A percentile compares a stretch with the other conserved stretches of the same genome.
Evolutionary conservation across 30 jellyfish, hydroid and myxozoan species (phyloP).

Genomic region (Turritopsis dohrnii): DNA sequence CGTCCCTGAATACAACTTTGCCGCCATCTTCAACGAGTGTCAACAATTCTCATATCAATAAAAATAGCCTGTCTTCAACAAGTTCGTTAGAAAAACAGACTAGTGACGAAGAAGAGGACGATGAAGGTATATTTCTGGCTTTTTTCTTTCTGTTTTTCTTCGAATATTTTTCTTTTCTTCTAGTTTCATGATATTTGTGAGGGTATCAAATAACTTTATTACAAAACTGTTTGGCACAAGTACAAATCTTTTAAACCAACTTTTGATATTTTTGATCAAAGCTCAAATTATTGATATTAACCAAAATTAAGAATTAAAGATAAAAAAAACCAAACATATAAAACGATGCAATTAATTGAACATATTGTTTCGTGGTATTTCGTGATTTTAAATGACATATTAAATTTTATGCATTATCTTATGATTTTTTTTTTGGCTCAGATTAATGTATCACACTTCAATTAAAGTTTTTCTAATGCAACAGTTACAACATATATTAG

Average conservation of each 20-base stretch:
- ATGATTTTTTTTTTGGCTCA: not conserved
- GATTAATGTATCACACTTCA: not conserved
- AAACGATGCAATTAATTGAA: not conserved
- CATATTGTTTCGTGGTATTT: not conserved
- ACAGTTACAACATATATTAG: not conserved
- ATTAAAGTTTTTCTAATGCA: not conserved
- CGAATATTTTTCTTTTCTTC: not conserved
- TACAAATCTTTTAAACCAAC: not conserved
- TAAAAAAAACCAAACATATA: not conserved
- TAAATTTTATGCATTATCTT: not conserved
- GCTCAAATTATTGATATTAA: not conserved
- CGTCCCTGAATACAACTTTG: constrained; percentile 5
- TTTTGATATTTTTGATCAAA: not conserved
- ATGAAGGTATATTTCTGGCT: constrained; percentile 3
- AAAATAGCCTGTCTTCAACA: constrained; percentile 6
- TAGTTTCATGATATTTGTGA: no score
- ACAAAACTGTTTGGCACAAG: not conserved
- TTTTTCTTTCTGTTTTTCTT: not conserved
- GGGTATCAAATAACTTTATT: no score
- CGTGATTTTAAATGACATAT: not conserved
- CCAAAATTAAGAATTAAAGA: not conserved
- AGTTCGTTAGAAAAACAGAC: constrained; percentile 21
- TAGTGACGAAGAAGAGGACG: constrained; percentile 27
- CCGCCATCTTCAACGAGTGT: constrained; percentile 7
- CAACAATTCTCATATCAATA: not conserved